phyloP scores from a whole-genome alignment of 30 jellyfish, hydroid and myxozoan genomes.

The Haliclystus octoradiatus region DNA sequence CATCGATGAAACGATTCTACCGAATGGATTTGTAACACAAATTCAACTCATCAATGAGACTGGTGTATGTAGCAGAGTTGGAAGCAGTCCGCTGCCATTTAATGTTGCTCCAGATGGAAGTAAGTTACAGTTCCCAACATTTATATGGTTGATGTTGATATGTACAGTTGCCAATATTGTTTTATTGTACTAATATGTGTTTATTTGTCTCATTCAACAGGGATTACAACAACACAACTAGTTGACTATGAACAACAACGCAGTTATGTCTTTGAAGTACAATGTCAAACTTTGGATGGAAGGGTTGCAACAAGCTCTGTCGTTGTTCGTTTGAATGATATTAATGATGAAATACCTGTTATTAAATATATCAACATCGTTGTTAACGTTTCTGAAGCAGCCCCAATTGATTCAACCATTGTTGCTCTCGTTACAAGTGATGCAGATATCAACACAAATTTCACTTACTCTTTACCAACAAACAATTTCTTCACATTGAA shows the following conservation, averaged over 20 bases:
- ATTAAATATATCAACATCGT: no score
- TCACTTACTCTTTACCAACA: not conserved
- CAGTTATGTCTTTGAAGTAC: conserved; percentile 17
- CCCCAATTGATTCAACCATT: not conserved
- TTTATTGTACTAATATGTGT: no score
- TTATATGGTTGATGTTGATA: no score
- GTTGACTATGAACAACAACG: conserved; percentile 40
- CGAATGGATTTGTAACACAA: not conserved
- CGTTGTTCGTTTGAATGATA: not conserved
- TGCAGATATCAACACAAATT: not conserved
- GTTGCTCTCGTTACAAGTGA: not conserved
- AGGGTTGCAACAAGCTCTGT: not conserved
- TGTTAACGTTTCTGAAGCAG: not conserved
- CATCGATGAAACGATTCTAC: not conserved
- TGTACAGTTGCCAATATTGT: not conserved
- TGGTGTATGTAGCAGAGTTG: not conserved
- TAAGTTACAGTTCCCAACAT: not conserved
- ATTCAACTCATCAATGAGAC: not conserved
- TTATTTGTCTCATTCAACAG: no score
- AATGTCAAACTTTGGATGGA: not conserved
- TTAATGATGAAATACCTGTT: not conserved
- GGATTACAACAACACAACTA: not conserved
- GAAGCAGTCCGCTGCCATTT: not conserved
- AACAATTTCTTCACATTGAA: not conserved
- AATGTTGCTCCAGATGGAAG: not conserved